These are phyloP conservation scores for Ochropacha duplaris DNA, from an alignment of 2,888 invertebrate genomes.

Conservation along the genomic window DNA sequence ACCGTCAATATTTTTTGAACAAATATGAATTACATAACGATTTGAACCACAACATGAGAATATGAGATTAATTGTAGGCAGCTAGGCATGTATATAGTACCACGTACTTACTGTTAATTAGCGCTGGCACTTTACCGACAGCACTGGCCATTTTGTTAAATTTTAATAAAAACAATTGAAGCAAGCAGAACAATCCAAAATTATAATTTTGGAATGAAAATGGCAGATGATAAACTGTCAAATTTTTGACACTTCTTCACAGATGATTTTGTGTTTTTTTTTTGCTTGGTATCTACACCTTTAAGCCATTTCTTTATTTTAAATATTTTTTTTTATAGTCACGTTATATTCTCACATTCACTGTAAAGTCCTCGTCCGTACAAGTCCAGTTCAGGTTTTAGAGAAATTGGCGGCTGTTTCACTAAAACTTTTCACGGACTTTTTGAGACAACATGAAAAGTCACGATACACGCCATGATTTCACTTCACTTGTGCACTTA, in stretches of 20 bases:
- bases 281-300: too few relatives aligned
- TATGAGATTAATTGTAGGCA: background rate
- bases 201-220: conserved; percentile 52
- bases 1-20: conserved; percentile 9
- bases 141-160: conserved; percentile 64
- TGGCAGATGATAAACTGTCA: conserved; percentile 18
- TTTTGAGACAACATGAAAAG: too few relatives aligned
- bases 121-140: conserved; percentile 62
- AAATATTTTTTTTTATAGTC: too few relatives aligned
- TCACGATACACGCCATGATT: too few relatives aligned
- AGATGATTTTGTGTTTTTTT: background rate
- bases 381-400: too few relatives aligned
- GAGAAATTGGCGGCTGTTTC: too few relatives aligned
- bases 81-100: background rate
- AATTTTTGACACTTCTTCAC: conserved; percentile 14
- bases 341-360: too few relatives aligned
- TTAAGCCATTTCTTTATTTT: too few relatives aligned
- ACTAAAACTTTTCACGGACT: too few relatives aligned
- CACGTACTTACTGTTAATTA: conserved; percentile 72
- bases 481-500: too few relatives aligned
- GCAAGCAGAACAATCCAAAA: conserved; percentile 25
- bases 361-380: too few relatives aligned
- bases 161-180: conserved; percentile 59
- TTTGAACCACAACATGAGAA: conserved; percentile 17
- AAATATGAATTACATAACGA: conserved; percentile 66